These are phyloP conservation scores for Sebastes nivosus DNA, from an alignment of 2,797 vertebrate genomes.

Conservation along the genomic window DNA sequence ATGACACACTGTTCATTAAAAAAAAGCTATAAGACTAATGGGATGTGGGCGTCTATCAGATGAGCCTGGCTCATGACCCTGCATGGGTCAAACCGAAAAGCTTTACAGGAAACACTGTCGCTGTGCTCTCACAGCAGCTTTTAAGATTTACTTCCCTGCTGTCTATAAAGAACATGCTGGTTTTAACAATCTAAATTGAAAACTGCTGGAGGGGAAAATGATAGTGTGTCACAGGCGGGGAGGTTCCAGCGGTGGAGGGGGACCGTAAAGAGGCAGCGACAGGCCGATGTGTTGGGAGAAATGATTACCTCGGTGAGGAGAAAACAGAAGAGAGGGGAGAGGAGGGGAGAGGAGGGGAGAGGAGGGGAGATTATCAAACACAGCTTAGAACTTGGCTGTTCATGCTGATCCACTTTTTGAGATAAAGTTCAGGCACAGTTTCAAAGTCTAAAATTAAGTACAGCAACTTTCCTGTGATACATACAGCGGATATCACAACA, in stretches of 20 bases:
- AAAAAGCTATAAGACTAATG: conserved; percentile 32
- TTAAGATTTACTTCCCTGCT: conserved; percentile 56
- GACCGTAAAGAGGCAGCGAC: conserved; percentile 44
- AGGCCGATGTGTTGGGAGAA: conserved; percentile 42
- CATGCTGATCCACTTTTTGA: conserved; percentile 2
- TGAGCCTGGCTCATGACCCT: conserved; percentile 43
- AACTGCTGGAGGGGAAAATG: conserved; percentile 78
- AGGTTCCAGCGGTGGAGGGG: conserved; percentile 28
- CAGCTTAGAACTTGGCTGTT: neutral
- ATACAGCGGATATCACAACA: neutral
- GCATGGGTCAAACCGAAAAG: conserved; percentile 42
- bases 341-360: neutral
- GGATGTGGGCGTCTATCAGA: conserved; percentile 39
- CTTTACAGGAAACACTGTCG: conserved; percentile 53
- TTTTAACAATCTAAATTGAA: conserved; percentile 76
- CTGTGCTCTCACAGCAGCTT: conserved; percentile 58
- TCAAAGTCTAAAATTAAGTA: neutral
- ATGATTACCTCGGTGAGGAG: conserved; percentile 47
- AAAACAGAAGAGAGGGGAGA: conserved; percentile 4
- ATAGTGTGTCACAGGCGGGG: conserved; percentile 57
- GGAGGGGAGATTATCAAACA: neutral
- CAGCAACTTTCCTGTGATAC: neutral
- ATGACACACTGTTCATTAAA: neutral
- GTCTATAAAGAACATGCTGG: conserved; percentile 54
- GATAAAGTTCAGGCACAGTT: neutral